A percentile compares a stretch with the other conserved stretches of the same genome.
Evolutionary conservation across 2,797 vertebrate species (phyloP).

Genomic region (Poliocrania exsul): DNA sequence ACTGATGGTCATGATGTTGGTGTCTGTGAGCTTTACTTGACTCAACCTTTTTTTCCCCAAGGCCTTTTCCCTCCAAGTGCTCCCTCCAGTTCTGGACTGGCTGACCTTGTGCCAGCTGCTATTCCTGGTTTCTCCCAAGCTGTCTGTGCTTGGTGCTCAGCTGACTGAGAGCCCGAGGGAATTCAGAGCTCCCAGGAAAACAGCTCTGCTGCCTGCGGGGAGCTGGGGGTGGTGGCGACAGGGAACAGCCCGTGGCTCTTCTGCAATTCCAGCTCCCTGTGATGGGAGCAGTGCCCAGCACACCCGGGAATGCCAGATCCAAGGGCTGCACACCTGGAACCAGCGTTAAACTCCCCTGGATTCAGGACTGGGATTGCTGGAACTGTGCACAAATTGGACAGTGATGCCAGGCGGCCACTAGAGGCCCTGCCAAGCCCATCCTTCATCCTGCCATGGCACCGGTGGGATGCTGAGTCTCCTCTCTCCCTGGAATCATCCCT

Average conservation of each 20-base stretch:
- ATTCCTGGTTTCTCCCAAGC: accelerated
- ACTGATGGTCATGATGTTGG: accelerated
- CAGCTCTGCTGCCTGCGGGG: neutral
- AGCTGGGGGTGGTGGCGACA: neutral
- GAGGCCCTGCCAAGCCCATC: conserved; percentile 10
- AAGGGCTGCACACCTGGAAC: accelerated
- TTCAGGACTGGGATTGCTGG: neutral
- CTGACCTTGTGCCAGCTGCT: neutral
- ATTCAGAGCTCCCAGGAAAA: neutral
- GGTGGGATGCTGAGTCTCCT: neutral
- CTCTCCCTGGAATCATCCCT: neutral
- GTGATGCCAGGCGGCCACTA: neutral
- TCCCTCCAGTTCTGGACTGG: neutral
- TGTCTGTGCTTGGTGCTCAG: neutral
- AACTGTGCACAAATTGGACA: accelerated
- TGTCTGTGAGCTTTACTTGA: neutral
- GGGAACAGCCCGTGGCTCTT: neutral
- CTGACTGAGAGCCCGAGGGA: neutral
- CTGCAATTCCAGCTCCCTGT: neutral
- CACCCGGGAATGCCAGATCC: neutral
- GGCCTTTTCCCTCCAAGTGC: neutral
- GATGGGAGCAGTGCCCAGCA: neutral
- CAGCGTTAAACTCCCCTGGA: accelerated
- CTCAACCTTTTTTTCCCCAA: neutral
- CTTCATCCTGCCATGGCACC: accelerated